Evolutionary conservation across 2,113 vertebrate genomes (phyloP).

Genomic region (Antechinus flavipes): DNA sequence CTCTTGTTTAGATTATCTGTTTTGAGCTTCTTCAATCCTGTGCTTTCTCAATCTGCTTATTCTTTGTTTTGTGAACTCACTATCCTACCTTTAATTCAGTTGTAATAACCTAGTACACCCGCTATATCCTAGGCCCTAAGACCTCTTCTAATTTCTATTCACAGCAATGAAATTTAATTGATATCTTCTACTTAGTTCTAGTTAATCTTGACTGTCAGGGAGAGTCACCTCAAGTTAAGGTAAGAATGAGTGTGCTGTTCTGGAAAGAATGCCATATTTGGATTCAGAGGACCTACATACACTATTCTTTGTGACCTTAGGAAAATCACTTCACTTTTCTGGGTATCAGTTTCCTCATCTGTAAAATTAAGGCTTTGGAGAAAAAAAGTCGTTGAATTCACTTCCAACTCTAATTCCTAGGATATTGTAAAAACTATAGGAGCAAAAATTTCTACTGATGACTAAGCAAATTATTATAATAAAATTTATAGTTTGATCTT

Average conservation of each 20-base stretch:
- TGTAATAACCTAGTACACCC: neutral
- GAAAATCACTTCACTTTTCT: neutral
- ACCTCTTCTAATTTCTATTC: neutral
- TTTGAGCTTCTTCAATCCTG: neutral
- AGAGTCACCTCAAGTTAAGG: neutral
- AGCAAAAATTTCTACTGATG: neutral
- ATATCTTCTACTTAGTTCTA: neutral
- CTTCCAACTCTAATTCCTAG: neutral
- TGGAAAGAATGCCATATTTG: neutral
- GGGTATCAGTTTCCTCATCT: neutral
- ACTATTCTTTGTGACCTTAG: neutral
- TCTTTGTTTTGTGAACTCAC: neutral
- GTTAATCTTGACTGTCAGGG: neutral
- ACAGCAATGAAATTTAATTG: neutral
- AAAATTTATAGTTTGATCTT: neutral
- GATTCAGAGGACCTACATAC: neutral
- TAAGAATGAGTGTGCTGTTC: neutral
- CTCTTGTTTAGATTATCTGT: neutral
- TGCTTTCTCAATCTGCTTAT: neutral
- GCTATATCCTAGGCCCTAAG: neutral
- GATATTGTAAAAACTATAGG: neutral
- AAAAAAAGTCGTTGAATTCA: neutral
- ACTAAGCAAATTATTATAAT: neutral
- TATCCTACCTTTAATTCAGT: neutral
- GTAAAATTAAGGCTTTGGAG: neutral